Evolutionary conservation across 30 jellyfish, hydroid and myxozoan species (phyloP).

Genomic region (Aurelia coerulea): DNA sequence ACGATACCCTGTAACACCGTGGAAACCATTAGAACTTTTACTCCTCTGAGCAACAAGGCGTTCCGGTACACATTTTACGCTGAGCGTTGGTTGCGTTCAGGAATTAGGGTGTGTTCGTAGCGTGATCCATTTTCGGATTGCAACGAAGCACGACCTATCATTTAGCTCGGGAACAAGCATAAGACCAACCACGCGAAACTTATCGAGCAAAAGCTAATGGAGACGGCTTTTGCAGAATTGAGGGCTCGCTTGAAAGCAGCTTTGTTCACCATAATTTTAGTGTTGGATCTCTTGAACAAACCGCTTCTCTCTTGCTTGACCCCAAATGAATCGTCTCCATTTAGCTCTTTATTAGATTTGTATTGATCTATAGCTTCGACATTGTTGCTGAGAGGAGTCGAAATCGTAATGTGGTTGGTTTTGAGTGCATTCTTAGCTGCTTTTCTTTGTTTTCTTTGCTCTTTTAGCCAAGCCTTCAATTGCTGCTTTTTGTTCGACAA

Average conservation of each 20-base stretch:
- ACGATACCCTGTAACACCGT: too few relatives aligned
- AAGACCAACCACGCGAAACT: constrained; percentile 64
- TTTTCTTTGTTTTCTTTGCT: constrained; percentile 49
- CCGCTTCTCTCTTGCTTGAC: constrained; percentile 53
- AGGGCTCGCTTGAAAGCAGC: background rate
- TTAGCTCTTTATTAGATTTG: constrained; percentile 7
- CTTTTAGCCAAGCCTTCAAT: constrained; percentile 59
- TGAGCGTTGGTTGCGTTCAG: too few relatives aligned
- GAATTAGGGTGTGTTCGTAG: constrained; percentile 10
- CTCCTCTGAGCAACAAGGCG: too few relatives aligned
- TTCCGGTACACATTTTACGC: too few relatives aligned
- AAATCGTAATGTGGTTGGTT: background rate
- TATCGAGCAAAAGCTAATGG: constrained; percentile 23
- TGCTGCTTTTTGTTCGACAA: constrained; percentile 43
- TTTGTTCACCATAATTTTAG: constrained; percentile 20
- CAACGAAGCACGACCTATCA: constrained; percentile 56
- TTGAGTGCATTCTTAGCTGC: constrained; percentile 24
- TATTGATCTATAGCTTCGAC: constrained; percentile 21
- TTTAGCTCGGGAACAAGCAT: constrained; percentile 29
- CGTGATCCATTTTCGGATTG: constrained; percentile 47
- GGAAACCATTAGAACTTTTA: too few relatives aligned
- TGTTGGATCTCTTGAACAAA: constrained; percentile 44
- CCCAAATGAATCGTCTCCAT: constrained; percentile 36
- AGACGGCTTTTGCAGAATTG: constrained; percentile 30
- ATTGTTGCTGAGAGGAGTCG: constrained; percentile 47